Conservation (phyloP, 2,113 vertebrate species). For the Connochaetes taurinus region DNA sequence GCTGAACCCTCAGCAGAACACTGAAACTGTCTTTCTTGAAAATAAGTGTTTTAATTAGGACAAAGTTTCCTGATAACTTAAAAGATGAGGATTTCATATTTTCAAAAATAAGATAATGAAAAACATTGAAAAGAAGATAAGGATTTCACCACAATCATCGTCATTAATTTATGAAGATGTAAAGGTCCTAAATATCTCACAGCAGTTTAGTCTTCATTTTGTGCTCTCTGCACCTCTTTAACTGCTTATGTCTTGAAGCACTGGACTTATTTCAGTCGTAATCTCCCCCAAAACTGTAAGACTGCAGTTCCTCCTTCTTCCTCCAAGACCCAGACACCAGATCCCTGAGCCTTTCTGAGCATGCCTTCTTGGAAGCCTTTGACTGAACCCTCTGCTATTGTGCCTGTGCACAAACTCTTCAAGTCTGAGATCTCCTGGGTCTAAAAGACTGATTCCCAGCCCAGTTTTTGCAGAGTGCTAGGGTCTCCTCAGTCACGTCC, state of each 20-base stretch:
- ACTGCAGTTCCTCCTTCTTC: background rate
- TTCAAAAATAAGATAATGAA: background rate
- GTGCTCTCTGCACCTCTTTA: background rate
- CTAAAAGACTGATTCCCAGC: too few relatives aligned
- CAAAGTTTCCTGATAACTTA: background rate
- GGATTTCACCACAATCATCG: background rate
- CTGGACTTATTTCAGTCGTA: background rate
- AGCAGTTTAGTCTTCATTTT: background rate
- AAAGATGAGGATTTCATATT: slow-evolving; percentile 1
- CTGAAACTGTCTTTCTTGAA: background rate
- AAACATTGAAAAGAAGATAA: background rate
- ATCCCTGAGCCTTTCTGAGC: background rate
- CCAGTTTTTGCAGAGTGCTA: background rate
- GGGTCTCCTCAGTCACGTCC: background rate
- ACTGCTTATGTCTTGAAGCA: background rate
- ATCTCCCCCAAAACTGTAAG: background rate
- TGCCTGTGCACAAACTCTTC: background rate
- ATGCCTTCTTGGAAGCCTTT: background rate
- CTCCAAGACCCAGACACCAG: background rate
- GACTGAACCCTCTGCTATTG: background rate
- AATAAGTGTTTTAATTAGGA: slow-evolving; percentile 1
- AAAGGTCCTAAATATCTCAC: background rate
- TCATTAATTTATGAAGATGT: background rate
- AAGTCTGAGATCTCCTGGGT: fast-evolving
- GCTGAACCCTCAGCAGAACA: background rate